Percentiles rank a stretch among this genome's conserved stretches.
phyloP scores from a whole-genome alignment of 2,113 vertebrate species.

The Dromiciops gliroides region DNA sequence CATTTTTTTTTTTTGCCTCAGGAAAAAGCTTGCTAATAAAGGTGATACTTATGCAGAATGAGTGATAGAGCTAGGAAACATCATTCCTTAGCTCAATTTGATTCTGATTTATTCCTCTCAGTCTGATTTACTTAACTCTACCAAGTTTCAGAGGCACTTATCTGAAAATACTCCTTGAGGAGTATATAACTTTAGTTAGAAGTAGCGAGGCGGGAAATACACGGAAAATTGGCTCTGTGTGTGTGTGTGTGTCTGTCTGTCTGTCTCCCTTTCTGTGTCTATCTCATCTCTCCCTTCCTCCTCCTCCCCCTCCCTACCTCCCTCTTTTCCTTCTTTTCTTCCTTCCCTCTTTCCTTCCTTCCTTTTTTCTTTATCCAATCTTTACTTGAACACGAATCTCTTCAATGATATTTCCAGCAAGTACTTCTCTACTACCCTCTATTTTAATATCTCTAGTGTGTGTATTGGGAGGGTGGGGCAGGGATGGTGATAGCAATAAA shows the following conservation, averaged over 20 bases:
- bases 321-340: too few species aligned
- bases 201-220: constrained; percentile 23
- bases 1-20: not conserved
- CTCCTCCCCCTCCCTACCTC: not conserved
- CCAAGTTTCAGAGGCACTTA: not conserved
- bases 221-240: not conserved
- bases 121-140: not conserved
- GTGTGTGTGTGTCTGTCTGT: not conserved
- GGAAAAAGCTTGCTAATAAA: not conserved
- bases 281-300: too few species aligned
- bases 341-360: too few species aligned
- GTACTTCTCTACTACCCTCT: not conserved
- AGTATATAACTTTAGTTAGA: not conserved
- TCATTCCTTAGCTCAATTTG: not conserved
- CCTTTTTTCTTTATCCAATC: not conserved
- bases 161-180: not conserved
- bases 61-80: not conserved
- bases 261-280: not conserved
- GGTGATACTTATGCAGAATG: not conserved
- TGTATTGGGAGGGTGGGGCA: too few species aligned
- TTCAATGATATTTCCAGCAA: not conserved
- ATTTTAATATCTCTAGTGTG: not conserved
- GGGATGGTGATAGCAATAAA: too few species aligned
- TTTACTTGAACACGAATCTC: not conserved
- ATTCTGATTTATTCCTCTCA: not conserved